phyloP scores from a whole-genome alignment of 2,888 invertebrate genomes.

The Fragum whitleyi region DNA sequence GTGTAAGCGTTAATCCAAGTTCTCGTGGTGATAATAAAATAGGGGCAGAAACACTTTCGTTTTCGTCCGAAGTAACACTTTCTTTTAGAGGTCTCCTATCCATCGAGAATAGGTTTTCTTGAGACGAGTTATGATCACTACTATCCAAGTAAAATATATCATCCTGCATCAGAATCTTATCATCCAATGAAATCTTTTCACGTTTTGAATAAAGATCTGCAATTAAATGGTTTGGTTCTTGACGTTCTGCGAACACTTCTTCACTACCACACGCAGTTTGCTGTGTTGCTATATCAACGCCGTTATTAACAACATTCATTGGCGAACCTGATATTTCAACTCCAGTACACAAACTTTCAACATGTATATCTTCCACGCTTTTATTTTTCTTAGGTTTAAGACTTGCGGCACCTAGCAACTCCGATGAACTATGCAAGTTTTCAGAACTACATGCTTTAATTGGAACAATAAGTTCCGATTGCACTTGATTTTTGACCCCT shows the following conservation, averaged over 20 bases:
- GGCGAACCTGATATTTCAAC: constrained; percentile 36
- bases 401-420: constrained; percentile 64
- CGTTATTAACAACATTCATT: constrained; percentile 39
- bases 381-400: constrained; percentile 39
- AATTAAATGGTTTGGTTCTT: constrained; percentile 39
- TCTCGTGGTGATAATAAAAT: constrained; percentile 59
- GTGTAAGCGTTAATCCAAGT: constrained; percentile 45
- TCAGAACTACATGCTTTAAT: constrained; percentile 45
- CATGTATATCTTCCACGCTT: constrained; percentile 8
- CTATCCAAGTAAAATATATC: constrained; percentile 60
- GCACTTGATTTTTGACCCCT: constrained; percentile 51
- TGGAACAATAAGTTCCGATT: constrained; percentile 57
- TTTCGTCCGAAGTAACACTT: constrained; percentile 57
- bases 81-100: constrained; percentile 36
- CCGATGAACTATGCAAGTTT: constrained; percentile 63
- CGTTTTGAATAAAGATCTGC: constrained; percentile 66
- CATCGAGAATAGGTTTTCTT: constrained; percentile 54
- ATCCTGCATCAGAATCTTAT: constrained; percentile 58
- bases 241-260: constrained; percentile 24
- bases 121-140: constrained; percentile 67
- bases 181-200: constrained; percentile 64
- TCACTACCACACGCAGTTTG: constrained; percentile 28
- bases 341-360: constrained; percentile 21
- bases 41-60: constrained; percentile 60
- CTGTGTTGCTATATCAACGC: constrained; percentile 20